phyloP scores from a whole-genome alignment of 2,888 invertebrate genomes.

The Troides aeacus region DNA sequence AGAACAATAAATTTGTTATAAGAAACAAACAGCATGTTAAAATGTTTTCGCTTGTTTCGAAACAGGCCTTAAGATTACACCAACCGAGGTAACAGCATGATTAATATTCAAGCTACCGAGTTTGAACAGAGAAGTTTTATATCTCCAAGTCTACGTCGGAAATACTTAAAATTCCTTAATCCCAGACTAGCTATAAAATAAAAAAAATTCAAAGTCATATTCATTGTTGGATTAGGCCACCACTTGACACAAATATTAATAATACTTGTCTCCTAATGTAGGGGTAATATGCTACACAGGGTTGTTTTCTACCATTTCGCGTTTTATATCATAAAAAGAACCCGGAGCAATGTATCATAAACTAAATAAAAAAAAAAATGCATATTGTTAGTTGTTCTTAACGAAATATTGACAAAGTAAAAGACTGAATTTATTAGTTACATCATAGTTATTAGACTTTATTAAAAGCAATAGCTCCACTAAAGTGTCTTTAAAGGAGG shows the following conservation, averaged over 20 bases:
- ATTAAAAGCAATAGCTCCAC: neutral
- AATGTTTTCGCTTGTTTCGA: constrained; percentile 7
- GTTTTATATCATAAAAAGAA: neutral
- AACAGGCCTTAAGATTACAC: constrained; percentile 4
- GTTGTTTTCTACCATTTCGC: too few relatives aligned
- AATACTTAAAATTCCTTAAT: constrained; percentile 4
- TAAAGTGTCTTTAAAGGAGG: neutral
- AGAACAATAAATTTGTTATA: neutral
- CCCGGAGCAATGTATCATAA: neutral
- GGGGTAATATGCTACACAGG: too few relatives aligned
- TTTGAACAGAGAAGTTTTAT: constrained; percentile 4
- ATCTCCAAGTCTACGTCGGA: constrained; percentile 8
- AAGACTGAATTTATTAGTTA: neutral
- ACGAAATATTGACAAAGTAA: too few relatives aligned
- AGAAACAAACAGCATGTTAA: neutral
- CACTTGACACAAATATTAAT: too few relatives aligned
- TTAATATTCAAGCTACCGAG: constrained; percentile 8
- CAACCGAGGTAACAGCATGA: constrained; percentile 15
- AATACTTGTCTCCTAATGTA: too few relatives aligned
- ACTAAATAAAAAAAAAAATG: neutral
- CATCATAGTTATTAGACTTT: neutral
- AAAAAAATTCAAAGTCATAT: neutral
- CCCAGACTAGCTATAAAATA: neutral
- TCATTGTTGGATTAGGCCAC: too few relatives aligned
- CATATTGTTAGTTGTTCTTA: neutral